These are phyloP conservation scores for Orycteropus afer DNA, from an alignment of 2,113 vertebrate species.

Conservation along the genomic window DNA sequence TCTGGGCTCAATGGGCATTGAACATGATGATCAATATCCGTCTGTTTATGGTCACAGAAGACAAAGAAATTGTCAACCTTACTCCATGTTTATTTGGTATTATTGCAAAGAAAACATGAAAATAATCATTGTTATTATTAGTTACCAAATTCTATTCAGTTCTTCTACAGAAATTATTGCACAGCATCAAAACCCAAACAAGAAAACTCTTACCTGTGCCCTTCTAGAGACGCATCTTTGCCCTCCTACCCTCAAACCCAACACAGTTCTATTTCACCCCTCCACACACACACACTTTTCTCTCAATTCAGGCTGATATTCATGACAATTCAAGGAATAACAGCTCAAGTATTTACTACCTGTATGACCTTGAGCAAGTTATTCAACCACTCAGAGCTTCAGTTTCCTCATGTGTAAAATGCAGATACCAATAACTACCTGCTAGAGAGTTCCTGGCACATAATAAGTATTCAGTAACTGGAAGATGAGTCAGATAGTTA, in stretches of 20 bases:
- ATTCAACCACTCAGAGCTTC: no score
- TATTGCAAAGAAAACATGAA: slow-evolving; percentile 21
- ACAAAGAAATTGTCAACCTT: not conserved
- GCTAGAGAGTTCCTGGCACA: no score
- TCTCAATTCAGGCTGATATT: not conserved
- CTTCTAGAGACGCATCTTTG: not conserved
- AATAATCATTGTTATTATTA: not conserved
- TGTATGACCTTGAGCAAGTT: not conserved
- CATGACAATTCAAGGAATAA: not conserved
- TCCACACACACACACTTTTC: not conserved
- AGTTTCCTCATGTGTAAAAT: no score
- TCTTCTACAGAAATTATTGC: not conserved
- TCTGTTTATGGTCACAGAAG: not conserved
- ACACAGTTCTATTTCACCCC: not conserved
- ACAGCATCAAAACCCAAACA: not conserved
- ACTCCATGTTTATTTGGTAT: not conserved
- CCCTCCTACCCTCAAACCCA: not conserved
- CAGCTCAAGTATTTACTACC: no score
- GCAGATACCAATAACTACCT: no score
- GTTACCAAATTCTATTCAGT: not conserved
- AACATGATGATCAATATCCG: not conserved
- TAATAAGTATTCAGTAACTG: not conserved
- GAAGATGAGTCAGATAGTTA: not conserved
- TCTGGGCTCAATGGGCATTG: not conserved
- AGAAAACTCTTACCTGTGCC: not conserved